Evolutionary conservation across 2,113 vertebrate species (phyloP), one percentile per base, ranked within the genome.

Genomic region (Oostethus manadensis): DNA sequence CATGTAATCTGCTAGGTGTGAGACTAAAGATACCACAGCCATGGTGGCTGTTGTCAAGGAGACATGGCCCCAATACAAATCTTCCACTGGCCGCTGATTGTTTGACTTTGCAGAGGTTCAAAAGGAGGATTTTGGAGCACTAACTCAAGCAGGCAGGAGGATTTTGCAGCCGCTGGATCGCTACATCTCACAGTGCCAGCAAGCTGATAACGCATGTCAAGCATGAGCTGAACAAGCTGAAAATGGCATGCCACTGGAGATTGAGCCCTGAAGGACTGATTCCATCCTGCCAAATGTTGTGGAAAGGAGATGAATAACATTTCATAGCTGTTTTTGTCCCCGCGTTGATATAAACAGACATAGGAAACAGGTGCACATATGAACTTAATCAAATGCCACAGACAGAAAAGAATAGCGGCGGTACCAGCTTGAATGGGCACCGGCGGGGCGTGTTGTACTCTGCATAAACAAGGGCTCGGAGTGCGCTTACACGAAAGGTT

Each of bases 311-410:
- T 64, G 72, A 77, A 73, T 66, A 72, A 56, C 15, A 58, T 53
- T 64, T 35, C 59, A 61, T 20, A 44, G 33, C 51, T 35, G 69
- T 68, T 68, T 78, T 62, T 53, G 33, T 68, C 58, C 64, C 47
- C 3, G 22, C 1, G 5, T 48, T 15, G 72, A 66, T 68, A 43
- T 46, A 64, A 77, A 76, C 77, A 85, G 68, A 73, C 58, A 60
- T 56, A 85, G 84, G 83, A 90, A 89, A 83, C 84, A 87, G 83
- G 85, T 89, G 87, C 70, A 74, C 26, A 45, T 60, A 53, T 62
- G 75, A 64, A 74, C 71, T 68, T 71, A 81, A 77, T 77, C 75
- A 70, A 59, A 76, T 45, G 60, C 51, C 73, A 58, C 58, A 66
- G 62, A 62, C 59, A 33, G 68, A 76, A 45, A 60, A 77, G 47